Percentiles rank a stretch among this genome's conserved stretches.
Evolutionary conservation across 2,797 vertebrate genomes (phyloP).

Genomic region (Xiphorhynchus erythropygius): DNA sequence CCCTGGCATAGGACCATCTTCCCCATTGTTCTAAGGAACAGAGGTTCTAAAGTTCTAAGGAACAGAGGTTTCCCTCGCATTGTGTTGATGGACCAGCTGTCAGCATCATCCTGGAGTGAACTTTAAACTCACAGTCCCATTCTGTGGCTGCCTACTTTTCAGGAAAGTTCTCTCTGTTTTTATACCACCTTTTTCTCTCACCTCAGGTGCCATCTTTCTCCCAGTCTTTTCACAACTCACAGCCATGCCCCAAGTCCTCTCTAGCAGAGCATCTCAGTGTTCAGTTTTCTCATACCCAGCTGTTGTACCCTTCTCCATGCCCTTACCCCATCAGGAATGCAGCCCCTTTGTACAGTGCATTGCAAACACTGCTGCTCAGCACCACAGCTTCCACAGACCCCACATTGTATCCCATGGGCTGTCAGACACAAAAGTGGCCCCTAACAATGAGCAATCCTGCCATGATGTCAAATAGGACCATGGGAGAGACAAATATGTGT

Average conservation of each 20-base stretch:
- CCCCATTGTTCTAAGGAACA: background rate
- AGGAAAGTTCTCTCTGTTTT: background rate
- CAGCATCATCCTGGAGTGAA: background rate
- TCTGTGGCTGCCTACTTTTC: background rate
- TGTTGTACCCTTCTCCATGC: rapidly evolving
- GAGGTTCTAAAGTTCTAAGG: background rate
- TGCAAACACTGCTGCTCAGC: background rate
- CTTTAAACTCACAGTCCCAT: background rate
- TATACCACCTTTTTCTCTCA: background rate
- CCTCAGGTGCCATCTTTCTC: background rate
- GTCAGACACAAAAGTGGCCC: background rate
- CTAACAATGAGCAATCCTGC: background rate
- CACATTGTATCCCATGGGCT: rapidly evolving
- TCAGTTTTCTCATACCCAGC: background rate
- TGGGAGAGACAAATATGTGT: background rate
- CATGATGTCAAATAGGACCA: background rate
- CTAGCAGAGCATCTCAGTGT: background rate
- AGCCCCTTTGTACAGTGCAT: rapidly evolving
- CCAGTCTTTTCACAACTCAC: background rate
- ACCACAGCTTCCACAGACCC: background rate
- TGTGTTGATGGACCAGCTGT: background rate
- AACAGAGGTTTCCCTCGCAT: background rate
- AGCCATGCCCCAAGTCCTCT: background rate
- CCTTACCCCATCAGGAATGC: background rate
- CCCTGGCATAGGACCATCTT: background rate